phyloP scores from a whole-genome alignment of 2,888 invertebrate species.

The Thera britannica region DNA sequence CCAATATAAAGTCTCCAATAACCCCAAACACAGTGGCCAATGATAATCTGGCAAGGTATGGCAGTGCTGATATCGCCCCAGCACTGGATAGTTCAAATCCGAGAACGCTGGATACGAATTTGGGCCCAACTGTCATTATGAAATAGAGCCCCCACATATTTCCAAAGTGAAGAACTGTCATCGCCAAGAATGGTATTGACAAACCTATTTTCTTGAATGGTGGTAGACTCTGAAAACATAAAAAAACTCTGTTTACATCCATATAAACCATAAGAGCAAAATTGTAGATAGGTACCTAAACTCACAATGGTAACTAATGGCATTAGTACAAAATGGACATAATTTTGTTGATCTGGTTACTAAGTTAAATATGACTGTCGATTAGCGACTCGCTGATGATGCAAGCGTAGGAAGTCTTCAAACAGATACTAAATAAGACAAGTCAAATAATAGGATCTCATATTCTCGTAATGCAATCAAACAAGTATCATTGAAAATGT shows the following conservation, averaged over 20 bases:
- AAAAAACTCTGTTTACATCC: not conserved
- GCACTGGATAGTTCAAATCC: constrained; percentile 89
- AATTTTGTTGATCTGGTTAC: not conserved
- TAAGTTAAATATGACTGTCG: constrained; percentile 14
- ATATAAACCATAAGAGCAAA: too few species aligned
- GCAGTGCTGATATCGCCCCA: constrained; percentile 88
- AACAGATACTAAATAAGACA: constrained; percentile 29
- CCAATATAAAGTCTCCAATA: constrained; percentile 86
- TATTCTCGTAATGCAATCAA: constrained; percentile 34
- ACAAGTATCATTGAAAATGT: constrained; percentile 43
- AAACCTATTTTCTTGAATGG: constrained; percentile 86
- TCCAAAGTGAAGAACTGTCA: constrained; percentile 88
- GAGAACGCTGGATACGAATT: constrained; percentile 89
- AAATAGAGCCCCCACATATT: constrained; percentile 91
- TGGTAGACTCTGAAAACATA: constrained; percentile 85
- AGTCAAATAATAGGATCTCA: constrained; percentile 31
- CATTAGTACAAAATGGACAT: not conserved
- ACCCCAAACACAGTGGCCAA: constrained; percentile 89
- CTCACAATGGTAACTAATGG: not conserved
- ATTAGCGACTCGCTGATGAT: constrained; percentile 33
- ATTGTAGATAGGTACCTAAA: too few species aligned
- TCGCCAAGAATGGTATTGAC: constrained; percentile 88
- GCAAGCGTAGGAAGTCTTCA: constrained; percentile 12
- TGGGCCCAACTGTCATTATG: constrained; percentile 90
- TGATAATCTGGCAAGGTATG: constrained; percentile 88